Base-by-base conservation (phyloP, 2,113 vertebrate species). In the Glaucomys volans region DNA sequence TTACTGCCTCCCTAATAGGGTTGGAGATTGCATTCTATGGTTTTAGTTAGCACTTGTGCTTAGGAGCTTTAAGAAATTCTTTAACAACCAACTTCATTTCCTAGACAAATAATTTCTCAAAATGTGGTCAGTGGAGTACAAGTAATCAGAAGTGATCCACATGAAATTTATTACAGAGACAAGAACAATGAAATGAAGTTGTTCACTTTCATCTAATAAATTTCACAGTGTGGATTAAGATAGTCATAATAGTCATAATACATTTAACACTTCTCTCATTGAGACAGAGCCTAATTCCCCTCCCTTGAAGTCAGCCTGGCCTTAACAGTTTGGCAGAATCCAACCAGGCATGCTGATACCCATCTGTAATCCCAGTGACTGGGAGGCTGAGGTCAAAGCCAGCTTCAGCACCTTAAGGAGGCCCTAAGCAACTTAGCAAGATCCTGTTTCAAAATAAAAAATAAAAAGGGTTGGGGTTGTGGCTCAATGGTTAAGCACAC, bases 151-250 rank as follows among this genome's bases (percentile, higher is more conserved):
- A 87, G 11, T 1, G 12, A 32, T 59, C n/a, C 37, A 42, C 26
- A 52, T 22, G 7, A 17, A 71, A 84, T 91, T 91, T 85, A 85
- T 67, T 93, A 91, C 71, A 87, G n/a, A 96, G 69, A 93, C 50
- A 77, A 93, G 71, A 77, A 57, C 37, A 89, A 57, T 18, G 17
- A 26, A 89, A 76, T 11, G 8, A 42, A 47, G 16, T n/a, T 94
- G n/a, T 76, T 82, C 83, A 85, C 9, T 40, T 52, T 91, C 67
- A 77, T 16, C 81, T 94, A 77, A 85, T 44, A 52, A 12, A 64
- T 37, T 93, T 84, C 40, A 88, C 50, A 84, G 26, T 54, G 66
- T 69, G 5, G 64, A 83, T 40, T 32, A 72, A 95, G 64, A 87
- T 79, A 67, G 18, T 42, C 4, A 6, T 12, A 54, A 54, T 59